Evolutionary conservation across 1,140 invertebrate species (phyloP).

Genomic region (Riptortus pedestris): DNA sequence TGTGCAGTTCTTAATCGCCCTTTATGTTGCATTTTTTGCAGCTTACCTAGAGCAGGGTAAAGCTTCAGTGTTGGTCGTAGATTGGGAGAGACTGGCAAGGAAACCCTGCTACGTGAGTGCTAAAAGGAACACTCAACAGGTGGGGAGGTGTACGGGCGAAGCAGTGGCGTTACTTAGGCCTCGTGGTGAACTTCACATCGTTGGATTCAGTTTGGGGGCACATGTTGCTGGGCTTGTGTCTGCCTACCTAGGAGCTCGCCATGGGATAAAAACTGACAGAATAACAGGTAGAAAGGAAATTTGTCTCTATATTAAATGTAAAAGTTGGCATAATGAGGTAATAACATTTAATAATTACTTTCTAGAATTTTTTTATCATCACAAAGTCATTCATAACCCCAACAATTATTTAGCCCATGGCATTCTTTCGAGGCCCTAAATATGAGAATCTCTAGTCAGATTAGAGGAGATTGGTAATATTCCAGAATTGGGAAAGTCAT

Average conservation of each 20-base stretch:
- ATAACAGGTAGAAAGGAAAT: slow-evolving; percentile 52
- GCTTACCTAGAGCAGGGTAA: slow-evolving; percentile 50
- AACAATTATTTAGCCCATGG: too few species aligned
- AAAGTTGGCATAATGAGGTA: too few species aligned
- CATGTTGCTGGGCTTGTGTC: slow-evolving; percentile 50
- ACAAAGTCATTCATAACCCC: too few species aligned
- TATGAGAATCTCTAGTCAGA: too few species aligned
- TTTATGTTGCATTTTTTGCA: too few species aligned
- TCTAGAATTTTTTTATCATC: too few species aligned
- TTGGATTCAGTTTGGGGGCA: slow-evolving; percentile 60
- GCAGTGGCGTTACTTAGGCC: slow-evolving; percentile 17
- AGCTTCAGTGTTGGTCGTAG: slow-evolving; percentile 52
- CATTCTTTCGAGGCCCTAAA: too few species aligned
- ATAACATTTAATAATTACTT: too few species aligned
- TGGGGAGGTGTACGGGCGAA: slow-evolving; percentile 46
- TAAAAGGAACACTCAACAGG: slow-evolving; percentile 50
- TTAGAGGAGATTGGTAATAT: too few species aligned
- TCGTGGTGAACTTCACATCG: slow-evolving; percentile 48
- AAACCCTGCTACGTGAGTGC: slow-evolving; percentile 54
- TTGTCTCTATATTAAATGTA: background rate
- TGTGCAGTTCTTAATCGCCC: too few species aligned
- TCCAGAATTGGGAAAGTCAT: too few species aligned
- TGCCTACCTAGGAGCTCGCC: slow-evolving; percentile 40
- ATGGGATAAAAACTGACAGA: slow-evolving; percentile 39
- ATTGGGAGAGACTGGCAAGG: slow-evolving; percentile 49